Base-by-base conservation (phyloP, 2,113 vertebrate genomes). In the Strix uralensis region DNA sequence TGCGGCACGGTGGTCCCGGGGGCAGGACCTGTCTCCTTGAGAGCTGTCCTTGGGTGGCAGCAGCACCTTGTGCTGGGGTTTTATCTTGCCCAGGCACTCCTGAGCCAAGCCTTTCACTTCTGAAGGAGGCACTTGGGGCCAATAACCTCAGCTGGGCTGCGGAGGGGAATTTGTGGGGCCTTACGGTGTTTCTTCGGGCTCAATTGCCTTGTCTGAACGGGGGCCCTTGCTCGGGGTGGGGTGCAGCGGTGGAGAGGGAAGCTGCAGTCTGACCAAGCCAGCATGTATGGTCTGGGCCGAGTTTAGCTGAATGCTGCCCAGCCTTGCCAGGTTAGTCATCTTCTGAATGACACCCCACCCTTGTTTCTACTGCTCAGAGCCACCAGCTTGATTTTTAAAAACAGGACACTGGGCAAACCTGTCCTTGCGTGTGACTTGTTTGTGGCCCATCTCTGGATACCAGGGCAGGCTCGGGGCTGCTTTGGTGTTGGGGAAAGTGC, bases 361-460 rank as follows among this genome's bases (percentile, higher is more conserved):
- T 80, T 32, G 11, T 42, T 80, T 47, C 36, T 80, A 32, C 52
- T 15, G 7, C 30, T 79, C 72, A 46, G 78, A 79, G 32, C 66
- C 55, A 63, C 58, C 79, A 79, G 61, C 61, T 52, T 51, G 66
- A 38, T 44, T 42, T 38, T 83, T 32, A 7, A 34, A 47, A 51
- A 6, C 23, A 19, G n/a, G 40, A 14, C 40, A 13, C 49, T 52
- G 54, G 47, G 51, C 40, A n/a, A 51, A 26, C 34, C 25, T 12
- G 8, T 69, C 65, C 66, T n/a, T 15, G 2, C 0, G 0, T 44
- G 17, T 16, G 42, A 23, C 27, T 23, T 17, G 54, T 34, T 27
- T 1, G 32, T 59, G 36, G 66, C 32, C 11, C 15, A 4, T 42
- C 9, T 3, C 9, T 3, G n/a, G 40, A 4, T 4, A 21, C 32